Evolutionary conservation across 2,888 invertebrate species (phyloP).

Genomic region (Carcina quercana): DNA sequence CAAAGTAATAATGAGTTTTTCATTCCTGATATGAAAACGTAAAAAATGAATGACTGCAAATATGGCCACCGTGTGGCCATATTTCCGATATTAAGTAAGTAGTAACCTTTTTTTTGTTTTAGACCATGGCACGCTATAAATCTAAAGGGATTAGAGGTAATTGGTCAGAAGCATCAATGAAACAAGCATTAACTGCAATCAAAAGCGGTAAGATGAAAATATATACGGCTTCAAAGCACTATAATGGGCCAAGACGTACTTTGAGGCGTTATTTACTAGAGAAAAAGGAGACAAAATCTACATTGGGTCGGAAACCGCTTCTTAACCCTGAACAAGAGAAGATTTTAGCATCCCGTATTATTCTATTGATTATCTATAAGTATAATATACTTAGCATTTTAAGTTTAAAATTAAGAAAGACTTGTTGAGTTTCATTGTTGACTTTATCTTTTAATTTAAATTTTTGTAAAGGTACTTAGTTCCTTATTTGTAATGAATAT

Average conservation of each 20-base stretch:
- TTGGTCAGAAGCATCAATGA: conserved; percentile 16
- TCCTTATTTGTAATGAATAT: no score
- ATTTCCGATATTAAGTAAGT: conserved; percentile 10
- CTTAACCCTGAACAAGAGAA: conserved; percentile 10
- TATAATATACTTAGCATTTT: no score
- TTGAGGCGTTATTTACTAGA: conserved; percentile 12
- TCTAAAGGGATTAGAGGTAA: conserved; percentile 13
- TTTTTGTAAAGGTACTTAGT: no score
- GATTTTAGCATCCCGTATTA: conserved; percentile 6
- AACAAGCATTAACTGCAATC: conserved; percentile 12
- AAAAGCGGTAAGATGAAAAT: conserved; percentile 11
- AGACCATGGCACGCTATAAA: conserved; percentile 13
- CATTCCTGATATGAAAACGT: conserved; percentile 11
- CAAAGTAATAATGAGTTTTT: conserved; percentile 14
- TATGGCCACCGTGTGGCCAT: conserved; percentile 12
- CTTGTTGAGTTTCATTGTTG: no score
- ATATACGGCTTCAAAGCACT: no score
- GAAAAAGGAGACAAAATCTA: conserved; percentile 6
- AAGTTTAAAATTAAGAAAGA: no score
- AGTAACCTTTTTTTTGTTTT: conserved; percentile 9
- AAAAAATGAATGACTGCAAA: conserved; percentile 13
- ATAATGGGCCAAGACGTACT: conserved; percentile 10
- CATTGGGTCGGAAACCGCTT: conserved; percentile 11
- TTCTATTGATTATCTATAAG: no score
- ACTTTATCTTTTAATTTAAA: no score